Base-by-base conservation (phyloP, 37 sponge, comb jelly and placozoan species). In the Theonella swinhoei region DNA sequence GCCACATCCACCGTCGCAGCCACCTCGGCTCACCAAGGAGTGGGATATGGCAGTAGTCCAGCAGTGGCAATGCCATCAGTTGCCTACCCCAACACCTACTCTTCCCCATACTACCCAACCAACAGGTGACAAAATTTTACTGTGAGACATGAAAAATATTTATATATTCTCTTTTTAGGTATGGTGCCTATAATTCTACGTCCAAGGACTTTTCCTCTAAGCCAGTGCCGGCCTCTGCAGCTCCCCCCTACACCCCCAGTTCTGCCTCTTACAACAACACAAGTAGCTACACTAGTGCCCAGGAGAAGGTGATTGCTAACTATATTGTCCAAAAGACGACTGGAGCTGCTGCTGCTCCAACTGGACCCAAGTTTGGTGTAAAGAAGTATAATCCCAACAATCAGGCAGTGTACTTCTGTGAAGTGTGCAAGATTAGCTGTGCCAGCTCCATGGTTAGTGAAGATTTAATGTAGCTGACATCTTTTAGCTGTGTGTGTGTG, bases 341-440 rank as follows among this genome's bases (percentile, higher is more conserved):
- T 1, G 29, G 8, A 23, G 23, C 68, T 8, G 20, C 28, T 37
- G 39, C 32, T 11, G 40, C 33, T 17, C n/a, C n/a, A n/a, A n/a
- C n/a, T n/a, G n/a, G n/a, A n/a, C 4, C 7, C 14, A 39, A 23
- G 20, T 68, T 37, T 34, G 28, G 1, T 0, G 80, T 75, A 40
- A 80, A 75, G 79, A 62, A 36, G 72, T 77, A 68, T 54, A 64
- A 72, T 20, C 79, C 70, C 14, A 42, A 47, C 35, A 64, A 84
- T 1, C 62, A 58, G 3, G 68, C 64, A 38, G 35, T 35, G 4
- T 89, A 86, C 74, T 94, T 87, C 60, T 94, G 98, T 92, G 93
- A 90, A 17, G 70, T 90, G 22, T 97, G 98, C 81, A 94, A 90
- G 64, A 82, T 97, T 24, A 88, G 85, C 35, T 90, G 91, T 80